phyloP scores from a whole-genome alignment of 2,113 vertebrate species.

The Dendropsophus ebraccatus region DNA sequence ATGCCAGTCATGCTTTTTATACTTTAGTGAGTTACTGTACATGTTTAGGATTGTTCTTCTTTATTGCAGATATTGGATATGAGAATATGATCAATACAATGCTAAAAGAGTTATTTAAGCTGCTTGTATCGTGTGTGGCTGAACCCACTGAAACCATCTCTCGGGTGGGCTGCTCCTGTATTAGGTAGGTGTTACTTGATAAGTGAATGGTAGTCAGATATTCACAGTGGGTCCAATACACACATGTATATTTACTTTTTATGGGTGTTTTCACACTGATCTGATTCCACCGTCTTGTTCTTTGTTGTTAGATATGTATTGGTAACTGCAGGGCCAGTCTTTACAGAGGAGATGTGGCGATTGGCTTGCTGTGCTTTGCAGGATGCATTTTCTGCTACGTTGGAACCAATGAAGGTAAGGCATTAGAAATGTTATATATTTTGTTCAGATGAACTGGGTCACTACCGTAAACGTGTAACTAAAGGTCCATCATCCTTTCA shows the following conservation, averaged over 20 bases:
- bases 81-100: slow-evolving; percentile 94
- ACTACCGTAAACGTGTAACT: neutral
- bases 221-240: neutral
- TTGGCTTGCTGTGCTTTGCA: slow-evolving; percentile 94
- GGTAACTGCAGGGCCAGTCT: slow-evolving; percentile 92
- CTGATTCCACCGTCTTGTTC: neutral
- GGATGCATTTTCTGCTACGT: slow-evolving; percentile 91
- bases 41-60: neutral
- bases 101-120: slow-evolving; percentile 94
- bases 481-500: slow-evolving; percentile 65
- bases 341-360: slow-evolving; percentile 98
- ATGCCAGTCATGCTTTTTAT: too few species aligned
- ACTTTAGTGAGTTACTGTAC: too few species aligned
- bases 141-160: slow-evolving; percentile 96
- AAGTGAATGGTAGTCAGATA: neutral
- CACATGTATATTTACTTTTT: neutral
- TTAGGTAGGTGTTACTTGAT: slow-evolving; percentile 76
- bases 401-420: slow-evolving; percentile 95
- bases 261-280: slow-evolving; percentile 19
- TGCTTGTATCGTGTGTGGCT: slow-evolving; percentile 92
- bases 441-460: neutral
- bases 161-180: slow-evolving; percentile 97
- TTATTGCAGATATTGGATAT: slow-evolving; percentile 81
- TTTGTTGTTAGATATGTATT: slow-evolving; percentile 84
- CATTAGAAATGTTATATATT: neutral